Base-by-base conservation (phyloP, 2,113 vertebrate genomes). In the Nestor notabilis region DNA sequence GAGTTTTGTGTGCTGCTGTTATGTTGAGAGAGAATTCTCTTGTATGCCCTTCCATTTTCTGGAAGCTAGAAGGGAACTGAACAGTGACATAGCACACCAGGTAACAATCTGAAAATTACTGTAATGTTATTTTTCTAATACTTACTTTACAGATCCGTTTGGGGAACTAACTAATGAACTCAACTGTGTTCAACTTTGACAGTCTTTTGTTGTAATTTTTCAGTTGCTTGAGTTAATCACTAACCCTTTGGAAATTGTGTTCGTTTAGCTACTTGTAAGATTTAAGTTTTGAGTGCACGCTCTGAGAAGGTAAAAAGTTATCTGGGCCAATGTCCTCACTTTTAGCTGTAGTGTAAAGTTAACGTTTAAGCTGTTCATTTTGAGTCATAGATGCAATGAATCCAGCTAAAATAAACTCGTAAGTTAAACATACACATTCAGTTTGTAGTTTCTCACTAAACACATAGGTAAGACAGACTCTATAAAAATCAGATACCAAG, bases 321-420 rank as follows among this genome's bases (percentile, higher is more conserved):
- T 11, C 89, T 92, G 55, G 96, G 93, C 83, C 96, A 96, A 96
- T 94, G 94, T 95, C 94, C 92, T 92, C 74, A 81, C 50, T 64
- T 89, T 75, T 83, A 92, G 74, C 88, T 94, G 69, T 89, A 66
- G 77, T 49, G 72, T 89, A 87, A 95, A 95, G 90, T 96, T 97
- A 96, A 94, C 93, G 37, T 94, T 96, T 96, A 95, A 95, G 52
- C 95, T 76, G 65, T 47, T 90, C 43, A 13, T 83, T 96, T 80
- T 65, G 76, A 95, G 55, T 80, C 2, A 6, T 27, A 71, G 60
- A 66, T 80, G 46, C 14, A 58, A 68, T 4, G 10, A 89, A 88
- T 86, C 28, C 63, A 88, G 79, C 64, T 90, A 70, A 79, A 94
- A 88, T 78, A 83, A 91, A 91, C 87, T 76, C 77, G 17, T 43